Base-by-base conservation (phyloP, 2,113 vertebrate genomes). In the Scytalopus superciliaris region DNA sequence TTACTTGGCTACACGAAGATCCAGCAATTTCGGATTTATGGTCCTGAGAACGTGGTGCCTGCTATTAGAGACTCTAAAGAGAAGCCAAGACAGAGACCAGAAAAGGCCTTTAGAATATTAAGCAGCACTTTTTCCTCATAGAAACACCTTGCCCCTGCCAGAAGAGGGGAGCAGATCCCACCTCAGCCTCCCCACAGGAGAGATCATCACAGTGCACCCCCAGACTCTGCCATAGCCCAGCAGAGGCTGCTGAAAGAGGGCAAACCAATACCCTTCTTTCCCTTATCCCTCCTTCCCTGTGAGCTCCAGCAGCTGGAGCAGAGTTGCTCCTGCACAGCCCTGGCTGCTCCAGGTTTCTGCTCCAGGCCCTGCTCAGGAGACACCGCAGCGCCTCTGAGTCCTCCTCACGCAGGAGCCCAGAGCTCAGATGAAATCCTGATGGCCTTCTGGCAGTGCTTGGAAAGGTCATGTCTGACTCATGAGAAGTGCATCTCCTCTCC, bases 291-390 rank as follows among this genome's bases (percentile, higher is more conserved):
- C 2, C 0, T 8, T 30, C 24, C 73, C 73, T 39, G 0, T 6
- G 1, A 49, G 9, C 22, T 21, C 14, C 14, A 12, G 0, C 0
- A 0, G 39, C 12, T 0, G 0, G 28, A 57, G 69, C 52, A 2
- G 4, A 28, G 78, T 8, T 6, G 47, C 79, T 68, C 14, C 1
- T 1, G 19, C 69, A 0, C 70, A 13, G 33, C 78, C 33, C 57
- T n/a, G 56, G 74, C 81, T 22, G 53, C 73, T 55, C 19, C 52
- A 3, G 62, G 5, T 1, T 37, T 8, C 67, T 79, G 66, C 92
- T 64, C 60, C 10, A 0, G 52, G 69, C 37, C 80, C 90, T 0
- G 1, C 74, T 40, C 78, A 1, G 72, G 56, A 55, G 74, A 44
- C 64, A 7, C 67, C 0, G 2, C 1, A 14, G 45, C 2, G 9